These are phyloP conservation scores for Anguilla megastoma DNA, from an alignment of 2,797 vertebrate genomes.

Conservation along the genomic window DNA sequence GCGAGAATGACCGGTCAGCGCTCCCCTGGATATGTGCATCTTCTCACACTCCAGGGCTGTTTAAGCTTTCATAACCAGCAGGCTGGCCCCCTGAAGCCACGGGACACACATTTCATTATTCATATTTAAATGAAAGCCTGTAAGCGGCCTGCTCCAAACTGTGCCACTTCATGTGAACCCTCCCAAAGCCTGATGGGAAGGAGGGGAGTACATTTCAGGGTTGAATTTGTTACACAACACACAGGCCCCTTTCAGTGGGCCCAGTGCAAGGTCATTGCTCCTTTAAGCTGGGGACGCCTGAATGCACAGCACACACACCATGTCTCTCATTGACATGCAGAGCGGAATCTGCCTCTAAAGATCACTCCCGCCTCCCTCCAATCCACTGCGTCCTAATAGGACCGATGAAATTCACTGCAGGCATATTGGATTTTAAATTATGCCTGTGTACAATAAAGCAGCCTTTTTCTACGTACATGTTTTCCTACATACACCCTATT, in stretches of 20 bases:
- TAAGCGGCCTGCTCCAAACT: not conserved
- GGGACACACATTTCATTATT: conserved; percentile 45
- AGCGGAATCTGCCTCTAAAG: not conserved
- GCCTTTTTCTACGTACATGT: not conserved
- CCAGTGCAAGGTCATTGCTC: conserved; percentile 44
- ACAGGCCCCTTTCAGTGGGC: conserved; percentile 28
- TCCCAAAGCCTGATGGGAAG: not conserved
- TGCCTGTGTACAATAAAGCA: not conserved
- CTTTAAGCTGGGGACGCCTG: conserved; percentile 40
- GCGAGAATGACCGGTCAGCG: conserved; percentile 27
- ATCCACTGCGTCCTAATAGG: conserved; percentile 31
- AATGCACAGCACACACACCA: conserved; percentile 32
- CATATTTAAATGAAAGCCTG: conserved; percentile 40
- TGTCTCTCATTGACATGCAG: conserved; percentile 28
- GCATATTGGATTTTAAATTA: conserved; percentile 38
- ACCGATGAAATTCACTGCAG: conserved; percentile 32
- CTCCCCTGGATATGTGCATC: not conserved
- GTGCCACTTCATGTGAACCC: not conserved
- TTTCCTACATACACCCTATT: not conserved
- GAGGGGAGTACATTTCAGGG: not conserved
- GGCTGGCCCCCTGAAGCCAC: not conserved
- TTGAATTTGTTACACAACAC: not conserved
- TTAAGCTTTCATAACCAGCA: not conserved
- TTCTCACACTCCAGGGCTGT: not conserved
- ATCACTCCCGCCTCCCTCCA: not conserved